Percentiles rank a stretch among this genome's conserved stretches.
Conservation (phyloP, 92 coral and sea anemone genomes). For the Phenganax subtilis region DNA sequence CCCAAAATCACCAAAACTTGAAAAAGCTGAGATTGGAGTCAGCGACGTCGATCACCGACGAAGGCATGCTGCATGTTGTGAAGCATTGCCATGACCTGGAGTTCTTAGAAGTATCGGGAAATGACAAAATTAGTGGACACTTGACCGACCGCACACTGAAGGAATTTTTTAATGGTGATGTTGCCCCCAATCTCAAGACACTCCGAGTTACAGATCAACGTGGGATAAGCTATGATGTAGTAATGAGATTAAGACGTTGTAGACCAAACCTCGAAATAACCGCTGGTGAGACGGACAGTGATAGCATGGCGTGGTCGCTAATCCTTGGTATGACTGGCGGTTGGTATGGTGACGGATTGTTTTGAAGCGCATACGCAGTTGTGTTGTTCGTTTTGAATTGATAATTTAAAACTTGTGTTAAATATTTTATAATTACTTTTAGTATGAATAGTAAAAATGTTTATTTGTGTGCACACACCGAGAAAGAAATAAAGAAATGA, state of each 20-base stretch:
- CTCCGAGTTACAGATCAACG: slow-evolving; percentile 75
- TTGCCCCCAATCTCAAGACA: slow-evolving; percentile 64
- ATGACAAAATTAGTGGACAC: slow-evolving; percentile 74
- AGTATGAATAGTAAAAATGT: too few species aligned
- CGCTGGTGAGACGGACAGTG: slow-evolving; percentile 94
- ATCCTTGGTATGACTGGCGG: slow-evolving; percentile 91
- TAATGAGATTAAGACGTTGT: slow-evolving; percentile 88
- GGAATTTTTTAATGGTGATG: slow-evolving; percentile 60
- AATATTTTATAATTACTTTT: too few species aligned
- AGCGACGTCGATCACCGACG: slow-evolving; percentile 67
- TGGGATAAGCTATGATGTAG: slow-evolving; percentile 68
- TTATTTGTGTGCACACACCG: too few species aligned
- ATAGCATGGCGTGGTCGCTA: slow-evolving; percentile 85
- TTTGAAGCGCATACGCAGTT: slow-evolving; percentile 6
- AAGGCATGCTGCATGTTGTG: slow-evolving; percentile 63
- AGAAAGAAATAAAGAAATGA: too few species aligned
- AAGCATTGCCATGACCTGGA: slow-evolving; percentile 69
- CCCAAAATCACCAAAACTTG: slow-evolving; percentile 72
- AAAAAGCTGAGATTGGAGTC: slow-evolving; percentile 90
- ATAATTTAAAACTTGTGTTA: too few species aligned
- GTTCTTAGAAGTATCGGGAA: slow-evolving; percentile 84
- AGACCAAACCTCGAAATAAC: slow-evolving; percentile 78
- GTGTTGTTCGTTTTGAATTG: too few species aligned
- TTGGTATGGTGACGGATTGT: slow-evolving; percentile 82
- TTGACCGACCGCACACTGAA: slow-evolving; percentile 73